Base-by-base conservation (phyloP, 1,140 invertebrate species). In the Sinella curviseta region DNA sequence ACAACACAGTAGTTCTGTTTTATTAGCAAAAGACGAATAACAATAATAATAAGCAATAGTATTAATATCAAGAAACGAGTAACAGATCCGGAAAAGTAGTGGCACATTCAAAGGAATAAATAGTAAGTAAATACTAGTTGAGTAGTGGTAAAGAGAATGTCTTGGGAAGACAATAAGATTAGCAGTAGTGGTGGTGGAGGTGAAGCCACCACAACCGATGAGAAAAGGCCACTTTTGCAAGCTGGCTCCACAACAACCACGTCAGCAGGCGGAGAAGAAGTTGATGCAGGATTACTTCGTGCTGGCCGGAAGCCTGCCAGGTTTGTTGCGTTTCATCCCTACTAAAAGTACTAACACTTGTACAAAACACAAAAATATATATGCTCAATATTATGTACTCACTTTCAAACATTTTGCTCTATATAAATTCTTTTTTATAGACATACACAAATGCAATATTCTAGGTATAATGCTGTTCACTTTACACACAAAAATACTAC, bases 131-230 rank as follows among this genome's bases (percentile, higher is more conserved):
- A n/a, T n/a, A n/a, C n/a, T n/a, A n/a, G n/a, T n/a, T n/a, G n/a
- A n/a, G n/a, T n/a, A n/a, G n/a, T n/a, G 24, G 39, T 48, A 48
- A 8, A 48, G 39, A 48, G 17, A 24, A 79, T 79, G 78, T 79
- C 78, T 75, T 79, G 73, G 78, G 74, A 79, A 31, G 74, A 79
- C 78, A 75, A 76, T 75, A 79, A 79, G 73, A 76, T 54, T n/a
- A 75, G 78, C 74, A 79, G 74, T 70, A n/a, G n/a, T n/a, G n/a
- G n/a, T n/a, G n/a, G n/a, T n/a, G n/a, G n/a, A n/a, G n/a, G n/a
- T n/a, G n/a, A n/a, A n/a, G 14, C 55, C n/a, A 60, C 55, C 55
- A 14, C 55, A 60, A 24, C 55, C 24, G 78, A 79, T 57, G 78
- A 79, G 73, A 35, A 75, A 75, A 75, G 30, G 74, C 48, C 48